Evolutionary conservation across 2,888 invertebrate species (phyloP), one percentile per base, ranked within the genome.

Genomic region (Drosophila prolongata): DNA sequence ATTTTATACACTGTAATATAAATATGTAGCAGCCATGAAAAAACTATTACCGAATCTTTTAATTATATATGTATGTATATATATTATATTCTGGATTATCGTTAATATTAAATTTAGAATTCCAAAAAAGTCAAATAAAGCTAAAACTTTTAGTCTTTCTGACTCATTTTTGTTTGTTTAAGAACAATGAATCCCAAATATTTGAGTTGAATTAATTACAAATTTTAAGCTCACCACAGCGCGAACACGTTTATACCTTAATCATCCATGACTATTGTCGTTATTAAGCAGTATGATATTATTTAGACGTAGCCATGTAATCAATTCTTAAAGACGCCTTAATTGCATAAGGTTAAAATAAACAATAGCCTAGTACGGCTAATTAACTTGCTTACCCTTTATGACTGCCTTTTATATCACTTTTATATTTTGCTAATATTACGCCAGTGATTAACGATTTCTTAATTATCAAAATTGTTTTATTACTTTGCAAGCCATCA

Each of bases 381-480:
- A 44, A 67, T 52, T 66, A 37, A 13, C 19, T 64, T 64, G 67
- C 66, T 67, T 67, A 38, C 19, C 30, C 13, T 30, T 40, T 53
- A 52, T 42, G 3, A 42, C 40, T 54, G 38, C 10, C 11, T 38
- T 14, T 37, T 11, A 67, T 67, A 34, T 38, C 42, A 27, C 30
- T n/a, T 27, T 34, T 13, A 34, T 16, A 3, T 54, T 65, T 40
- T 54, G 11, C 37, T 40, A 19, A 35, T 55, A n/a, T 14, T 10
- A 35, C 43, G 24, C 13, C 43, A 43, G 47, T 71, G 52, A 68
- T 47, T 69, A 46, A 54, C 69, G 16, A 68, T 69, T 77, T 69
- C 58, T 30, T 77, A 79, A 74, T 68, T 76, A 77, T 58, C 53
- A 42, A 27, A 53, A 55, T 40, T 34, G 53, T 44, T 66, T 35